Conservation (phyloP, 2,888 invertebrate genomes). For the Hybos culiciformis region DNA sequence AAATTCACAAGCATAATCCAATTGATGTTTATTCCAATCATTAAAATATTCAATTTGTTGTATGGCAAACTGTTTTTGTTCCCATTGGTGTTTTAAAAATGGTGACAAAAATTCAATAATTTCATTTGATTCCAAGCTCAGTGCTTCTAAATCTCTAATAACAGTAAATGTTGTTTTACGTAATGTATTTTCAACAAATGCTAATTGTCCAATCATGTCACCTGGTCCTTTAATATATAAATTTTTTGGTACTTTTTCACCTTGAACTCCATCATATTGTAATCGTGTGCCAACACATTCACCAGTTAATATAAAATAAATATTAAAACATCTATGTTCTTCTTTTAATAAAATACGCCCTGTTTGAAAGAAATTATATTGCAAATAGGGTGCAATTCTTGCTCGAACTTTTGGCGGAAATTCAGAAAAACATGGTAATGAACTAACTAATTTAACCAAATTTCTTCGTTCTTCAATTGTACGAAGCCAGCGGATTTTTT, state of each 20-base stretch:
- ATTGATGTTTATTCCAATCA: slow-evolving; percentile 23
- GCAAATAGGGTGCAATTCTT: slow-evolving; percentile 44
- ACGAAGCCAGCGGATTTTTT: no score
- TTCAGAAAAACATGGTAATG: slow-evolving; percentile 45
- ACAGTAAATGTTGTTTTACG: background rate
- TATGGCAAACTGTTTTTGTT: slow-evolving; percentile 24
- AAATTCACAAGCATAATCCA: slow-evolving; percentile 21
- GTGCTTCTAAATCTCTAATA: no score
- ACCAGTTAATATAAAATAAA: slow-evolving; percentile 53
- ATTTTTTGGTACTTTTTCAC: background rate
- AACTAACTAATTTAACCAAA: slow-evolving; percentile 43
- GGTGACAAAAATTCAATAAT: no score
- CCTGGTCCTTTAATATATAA: background rate
- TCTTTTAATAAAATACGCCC: slow-evolving; percentile 48
- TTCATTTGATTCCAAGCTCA: no score
- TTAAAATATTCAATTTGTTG: slow-evolving; percentile 28
- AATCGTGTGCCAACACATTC: slow-evolving; percentile 31
- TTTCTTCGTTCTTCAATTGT: slow-evolving; percentile 46
- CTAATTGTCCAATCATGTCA: background rate
- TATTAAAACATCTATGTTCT: slow-evolving; percentile 42
- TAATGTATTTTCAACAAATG: background rate
- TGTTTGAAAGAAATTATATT: slow-evolving; percentile 46
- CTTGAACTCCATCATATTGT: slow-evolving; percentile 24
- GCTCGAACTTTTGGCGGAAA: slow-evolving; percentile 48
- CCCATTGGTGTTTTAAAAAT: slow-evolving; percentile 19